Conservation (phyloP, 2,113 vertebrate genomes). For the Pterophyllum scalare region DNA sequence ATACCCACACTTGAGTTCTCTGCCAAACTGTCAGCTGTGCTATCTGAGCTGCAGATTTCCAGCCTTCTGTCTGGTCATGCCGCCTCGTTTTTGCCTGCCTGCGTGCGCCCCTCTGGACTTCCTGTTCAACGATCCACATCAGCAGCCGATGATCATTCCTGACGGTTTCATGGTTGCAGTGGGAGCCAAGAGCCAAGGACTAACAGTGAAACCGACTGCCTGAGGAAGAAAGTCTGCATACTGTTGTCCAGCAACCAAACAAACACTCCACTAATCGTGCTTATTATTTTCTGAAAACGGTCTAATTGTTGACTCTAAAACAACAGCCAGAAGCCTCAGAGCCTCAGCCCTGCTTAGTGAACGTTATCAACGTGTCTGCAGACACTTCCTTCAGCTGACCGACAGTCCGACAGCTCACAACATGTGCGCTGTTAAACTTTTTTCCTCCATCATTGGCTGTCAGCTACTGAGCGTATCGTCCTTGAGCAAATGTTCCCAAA, state of each 20-base stretch:
- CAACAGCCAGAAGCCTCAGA: neutral
- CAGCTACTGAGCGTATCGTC: neutral
- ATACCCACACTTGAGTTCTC: conserved; percentile 9
- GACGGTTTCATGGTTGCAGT: neutral
- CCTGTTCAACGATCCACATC: neutral
- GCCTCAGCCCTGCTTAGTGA: neutral
- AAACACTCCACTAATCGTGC: neutral
- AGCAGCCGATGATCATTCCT: neutral
- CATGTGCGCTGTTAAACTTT: neutral
- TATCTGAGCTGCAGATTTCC: neutral
- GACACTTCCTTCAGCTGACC: conserved; percentile 22
- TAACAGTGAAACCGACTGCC: neutral
- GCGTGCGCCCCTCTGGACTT: accelerated
- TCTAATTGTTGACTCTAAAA: neutral
- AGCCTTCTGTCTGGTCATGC: neutral
- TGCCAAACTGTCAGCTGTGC: neutral
- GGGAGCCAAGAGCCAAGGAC: neutral
- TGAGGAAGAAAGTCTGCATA: neutral
- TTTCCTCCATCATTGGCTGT: neutral
- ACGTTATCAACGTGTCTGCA: conserved; percentile 51
- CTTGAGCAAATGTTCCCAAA: accelerated
- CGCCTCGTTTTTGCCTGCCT: neutral
- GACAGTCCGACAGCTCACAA: conserved; percentile 10
- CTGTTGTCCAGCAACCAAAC: neutral
- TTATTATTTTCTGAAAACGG: neutral